A percentile compares a stretch with the other conserved stretches of the same genome.
These are phyloP conservation scores for Brachypteracias leptosomus DNA, from an alignment of 2,113 vertebrate species.

Conservation along the genomic window DNA sequence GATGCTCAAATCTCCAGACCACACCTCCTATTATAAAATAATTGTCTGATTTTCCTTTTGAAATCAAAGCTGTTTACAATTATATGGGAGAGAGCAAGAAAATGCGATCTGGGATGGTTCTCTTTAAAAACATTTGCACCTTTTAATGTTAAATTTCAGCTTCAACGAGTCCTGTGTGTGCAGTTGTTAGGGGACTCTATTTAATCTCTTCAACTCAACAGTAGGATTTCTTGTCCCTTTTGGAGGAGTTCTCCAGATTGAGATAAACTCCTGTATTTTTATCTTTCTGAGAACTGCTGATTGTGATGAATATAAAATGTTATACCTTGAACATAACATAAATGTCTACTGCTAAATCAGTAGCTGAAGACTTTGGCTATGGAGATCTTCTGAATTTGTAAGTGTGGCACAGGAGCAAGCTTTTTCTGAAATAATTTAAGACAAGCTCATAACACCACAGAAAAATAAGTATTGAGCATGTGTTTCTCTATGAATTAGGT, in stretches of 20 bases:
- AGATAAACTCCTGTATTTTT: neutral
- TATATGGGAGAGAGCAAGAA: conserved; percentile 40
- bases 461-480: neutral
- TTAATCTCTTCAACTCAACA: neutral
- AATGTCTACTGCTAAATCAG: neutral
- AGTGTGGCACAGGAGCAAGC: neutral
- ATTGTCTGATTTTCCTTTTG: conserved; percentile 64
- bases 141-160: conserved; percentile 43
- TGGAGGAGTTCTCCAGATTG: neutral
- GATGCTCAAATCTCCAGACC: conserved; percentile 48
- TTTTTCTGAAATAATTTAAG: neutral
- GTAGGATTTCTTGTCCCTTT: neutral
- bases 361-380: neutral
- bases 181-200: neutral
- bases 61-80: conserved; percentile 69
- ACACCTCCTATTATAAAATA: conserved; percentile 67
- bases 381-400: neutral
- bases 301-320: neutral
- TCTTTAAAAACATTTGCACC: conserved; percentile 43
- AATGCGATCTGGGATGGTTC: conserved; percentile 22
- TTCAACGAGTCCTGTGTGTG: neutral
- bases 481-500: neutral
- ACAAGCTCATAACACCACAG: neutral
- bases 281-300: neutral
- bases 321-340: neutral